Base-by-base conservation (phyloP, 2,797 vertebrate species). In the Xenopus petersii region DNA sequence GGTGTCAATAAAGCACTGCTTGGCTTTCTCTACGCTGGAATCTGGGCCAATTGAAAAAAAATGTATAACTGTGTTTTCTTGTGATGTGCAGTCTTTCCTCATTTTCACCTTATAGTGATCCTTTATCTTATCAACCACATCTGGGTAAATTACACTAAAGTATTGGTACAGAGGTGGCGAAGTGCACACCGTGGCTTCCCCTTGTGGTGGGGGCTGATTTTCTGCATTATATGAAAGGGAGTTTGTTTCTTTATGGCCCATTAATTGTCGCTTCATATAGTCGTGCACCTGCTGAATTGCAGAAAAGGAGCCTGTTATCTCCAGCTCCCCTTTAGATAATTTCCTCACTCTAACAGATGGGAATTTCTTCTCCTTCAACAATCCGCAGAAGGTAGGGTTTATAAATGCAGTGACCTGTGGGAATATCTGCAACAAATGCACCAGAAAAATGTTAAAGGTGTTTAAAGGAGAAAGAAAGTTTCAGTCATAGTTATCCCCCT, bases 351-450 rank as follows among this genome's bases (percentile, higher is more conserved):
- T 81, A 61, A 91, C 56, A 11, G 59, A 75, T 66, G 90, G 88
- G 61, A 78, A 92, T 0, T 46, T 7, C 0, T 2, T 60, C 16
- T n/a, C 49, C 62, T 63, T 87, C 75, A 75, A 81, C 51, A 64
- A 85, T 83, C 0, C 11, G 72, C 90, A 80, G 76, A 90, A 77
- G 7, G 68, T 67, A 51, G 82, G 73, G 81, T 88, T 88, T 82
- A 92, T 81, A 49, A 76, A 81, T 2, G 88, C 89, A 15, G 81
- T 82, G 8, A 89, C 88, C 8, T 36, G 61, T 65, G 86, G 79
- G 82, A 92, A 92, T 79, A 92, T 82, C 91, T 92, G 81, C 79
- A 83, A 81, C 78, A 84, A 74, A 10, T 6, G 8, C 0, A 42
- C 5, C 36, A 6, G 5, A 9, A 42, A 33, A 33, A 2, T 33